phyloP scores from a whole-genome alignment of 2,113 vertebrate genomes.

The Cheilinus undulatus region DNA sequence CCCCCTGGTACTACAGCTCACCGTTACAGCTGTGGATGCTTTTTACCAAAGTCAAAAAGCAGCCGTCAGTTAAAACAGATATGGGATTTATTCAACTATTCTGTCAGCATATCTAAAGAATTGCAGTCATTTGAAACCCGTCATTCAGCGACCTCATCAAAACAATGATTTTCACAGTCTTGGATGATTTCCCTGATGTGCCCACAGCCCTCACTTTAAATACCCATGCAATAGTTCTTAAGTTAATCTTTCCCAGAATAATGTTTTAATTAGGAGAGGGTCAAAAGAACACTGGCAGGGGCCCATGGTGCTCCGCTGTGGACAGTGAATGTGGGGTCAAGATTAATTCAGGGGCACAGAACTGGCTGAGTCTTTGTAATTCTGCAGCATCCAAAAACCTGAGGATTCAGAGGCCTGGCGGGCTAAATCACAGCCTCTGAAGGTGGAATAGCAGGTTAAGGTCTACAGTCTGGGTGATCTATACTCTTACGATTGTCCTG shows the following conservation, averaged over 20 bases:
- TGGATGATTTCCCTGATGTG: constrained; percentile 46
- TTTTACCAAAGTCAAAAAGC: neutral
- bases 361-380: constrained; percentile 44
- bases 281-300: constrained; percentile 34
- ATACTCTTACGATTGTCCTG: constrained; percentile 32
- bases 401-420: constrained; percentile 14
- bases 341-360: constrained; percentile 29
- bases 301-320: constrained; percentile 47
- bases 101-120: constrained; percentile 25
- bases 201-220: constrained; percentile 30
- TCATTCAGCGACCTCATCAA: constrained; percentile 51
- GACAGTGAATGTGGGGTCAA: constrained; percentile 42
- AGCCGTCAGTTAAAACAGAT: constrained; percentile 5
- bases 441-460: constrained; percentile 34
- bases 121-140: constrained; percentile 19
- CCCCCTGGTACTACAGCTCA: too few species aligned
- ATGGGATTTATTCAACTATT: constrained; percentile 23
- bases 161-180: constrained; percentile 36
- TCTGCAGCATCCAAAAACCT: constrained; percentile 25
- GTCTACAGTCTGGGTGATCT: constrained; percentile 36
- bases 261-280: constrained; percentile 48
- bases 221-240: constrained; percentile 36
- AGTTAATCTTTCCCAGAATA: constrained; percentile 42
- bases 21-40: too few species aligned
- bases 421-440: neutral